Conservation (phyloP, 2,888 invertebrate species). For the Acleris laterana region DNA sequence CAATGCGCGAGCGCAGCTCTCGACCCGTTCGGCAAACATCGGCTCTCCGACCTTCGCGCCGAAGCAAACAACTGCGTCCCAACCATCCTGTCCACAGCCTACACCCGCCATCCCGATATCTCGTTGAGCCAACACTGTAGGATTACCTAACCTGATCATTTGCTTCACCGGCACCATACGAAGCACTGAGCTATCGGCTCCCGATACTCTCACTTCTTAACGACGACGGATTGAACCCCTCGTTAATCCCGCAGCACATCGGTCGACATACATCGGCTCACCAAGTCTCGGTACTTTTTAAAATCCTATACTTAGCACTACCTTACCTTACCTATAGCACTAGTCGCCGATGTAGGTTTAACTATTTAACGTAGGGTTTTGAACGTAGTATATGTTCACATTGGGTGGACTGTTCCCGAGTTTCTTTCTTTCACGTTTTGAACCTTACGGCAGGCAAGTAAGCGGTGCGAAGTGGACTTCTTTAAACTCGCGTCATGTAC, state of each 20-base stretch:
- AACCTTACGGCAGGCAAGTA: constrained; percentile 2
- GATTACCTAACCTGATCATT: constrained; percentile 57
- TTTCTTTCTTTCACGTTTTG: constrained; percentile 1
- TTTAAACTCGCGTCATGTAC: no score
- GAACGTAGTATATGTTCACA: constrained; percentile 1
- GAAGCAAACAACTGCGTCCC: constrained; percentile 74
- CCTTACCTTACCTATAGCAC: constrained; percentile 71
- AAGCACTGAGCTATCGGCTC: constrained; percentile 64
- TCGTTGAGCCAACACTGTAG: constrained; percentile 62
- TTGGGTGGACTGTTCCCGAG: neutral
- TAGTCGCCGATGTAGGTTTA: constrained; percentile 45
- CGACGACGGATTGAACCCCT: constrained; percentile 54
- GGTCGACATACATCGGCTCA: constrained; percentile 74
- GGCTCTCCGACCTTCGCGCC: constrained; percentile 76
- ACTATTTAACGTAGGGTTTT: constrained; percentile 23
- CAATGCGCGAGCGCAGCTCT: constrained; percentile 75
- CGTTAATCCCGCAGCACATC: constrained; percentile 70
- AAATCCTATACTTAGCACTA: constrained; percentile 79
- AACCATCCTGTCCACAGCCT: constrained; percentile 71
- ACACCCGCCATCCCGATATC: constrained; percentile 71
- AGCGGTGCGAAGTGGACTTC: constrained; percentile 18
- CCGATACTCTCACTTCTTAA: constrained; percentile 14
- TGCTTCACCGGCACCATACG: constrained; percentile 74
- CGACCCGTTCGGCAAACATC: constrained; percentile 73
- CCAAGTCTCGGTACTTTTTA: constrained; percentile 82